A percentile compares a stretch with the other conserved stretches of the same genome.
These are phyloP conservation scores for Microcebus lehilahytsara DNA, from an alignment of 2,113 vertebrate genomes.

Conservation along the genomic window DNA sequence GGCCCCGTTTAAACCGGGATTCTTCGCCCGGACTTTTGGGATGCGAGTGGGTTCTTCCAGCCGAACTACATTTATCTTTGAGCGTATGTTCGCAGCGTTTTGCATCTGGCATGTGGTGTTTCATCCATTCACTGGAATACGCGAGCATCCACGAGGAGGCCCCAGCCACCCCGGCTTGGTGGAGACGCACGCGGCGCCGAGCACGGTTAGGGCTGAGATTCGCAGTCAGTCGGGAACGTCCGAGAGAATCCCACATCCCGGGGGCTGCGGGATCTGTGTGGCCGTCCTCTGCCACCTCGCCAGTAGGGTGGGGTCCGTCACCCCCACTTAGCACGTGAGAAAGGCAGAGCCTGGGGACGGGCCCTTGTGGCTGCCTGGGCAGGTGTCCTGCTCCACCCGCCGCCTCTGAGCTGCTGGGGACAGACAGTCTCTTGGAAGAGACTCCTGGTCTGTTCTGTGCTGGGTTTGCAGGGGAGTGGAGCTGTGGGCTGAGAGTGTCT, in stretches of 20 bases:
- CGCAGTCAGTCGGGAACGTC: neutral
- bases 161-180: neutral
- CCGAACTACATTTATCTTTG: accelerated
- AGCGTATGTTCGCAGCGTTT: neutral
- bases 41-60: neutral
- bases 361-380: neutral
- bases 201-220: too few species aligned
- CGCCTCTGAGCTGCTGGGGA: neutral
- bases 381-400: neutral
- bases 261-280: neutral
- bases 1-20: neutral
- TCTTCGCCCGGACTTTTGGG: neutral
- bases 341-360: accelerated
- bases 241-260: accelerated
- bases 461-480: accelerated
- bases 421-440: neutral
- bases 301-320: too few species aligned
- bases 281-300: neutral
- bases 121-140: accelerated
- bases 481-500: accelerated
- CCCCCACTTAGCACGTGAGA: too few species aligned
- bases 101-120: accelerated
- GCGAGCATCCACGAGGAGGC: accelerated
- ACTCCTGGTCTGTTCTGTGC: too few species aligned
- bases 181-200: neutral